phyloP scores from a whole-genome alignment of 2,888 invertebrate species.

The Pomacea canaliculata region DNA sequence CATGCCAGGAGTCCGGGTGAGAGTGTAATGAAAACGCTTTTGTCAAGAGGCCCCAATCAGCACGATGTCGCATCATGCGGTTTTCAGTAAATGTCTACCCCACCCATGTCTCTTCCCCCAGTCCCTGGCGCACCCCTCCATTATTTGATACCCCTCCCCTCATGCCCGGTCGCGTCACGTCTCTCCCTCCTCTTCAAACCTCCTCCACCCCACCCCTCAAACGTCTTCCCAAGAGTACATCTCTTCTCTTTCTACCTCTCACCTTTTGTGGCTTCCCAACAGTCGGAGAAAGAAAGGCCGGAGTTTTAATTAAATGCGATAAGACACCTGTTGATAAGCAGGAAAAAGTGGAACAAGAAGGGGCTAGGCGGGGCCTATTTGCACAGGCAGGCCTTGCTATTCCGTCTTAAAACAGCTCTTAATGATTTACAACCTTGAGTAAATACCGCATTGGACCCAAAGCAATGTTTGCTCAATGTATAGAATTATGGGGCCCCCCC shows the following conservation, averaged over 20 bases:
- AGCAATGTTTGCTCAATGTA: conserved; percentile 15
- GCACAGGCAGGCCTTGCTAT: not conserved
- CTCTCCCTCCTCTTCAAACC: conserved; percentile 1
- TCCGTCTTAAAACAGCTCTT: conserved; percentile 18
- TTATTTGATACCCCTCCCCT: too few species aligned
- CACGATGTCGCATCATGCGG: too few species aligned
- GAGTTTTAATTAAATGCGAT: conserved; percentile 14
- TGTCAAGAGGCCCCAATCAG: too few species aligned
- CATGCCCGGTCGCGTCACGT: not conserved
- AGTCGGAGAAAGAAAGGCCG: not conserved
- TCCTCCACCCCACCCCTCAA: not conserved
- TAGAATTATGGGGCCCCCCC: conserved; percentile 2
- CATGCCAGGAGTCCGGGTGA: too few species aligned
- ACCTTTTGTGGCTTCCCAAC: conserved; percentile 1
- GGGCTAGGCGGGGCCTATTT: conserved; percentile 6
- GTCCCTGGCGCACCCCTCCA: too few species aligned
- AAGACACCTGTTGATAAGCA: conserved; percentile 15
- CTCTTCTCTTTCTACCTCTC: not conserved
- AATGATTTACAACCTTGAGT: conserved; percentile 14
- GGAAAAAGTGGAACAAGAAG: not conserved
- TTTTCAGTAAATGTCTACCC: too few species aligned
- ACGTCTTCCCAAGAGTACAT: not conserved
- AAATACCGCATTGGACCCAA: not conserved
- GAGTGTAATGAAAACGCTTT: too few species aligned
- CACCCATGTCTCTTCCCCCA: too few species aligned